Percentiles rank a stretch among this genome's conserved stretches.
Evolutionary conservation across 2,113 vertebrate species (phyloP).

Genomic region (Daboia siamensis): DNA sequence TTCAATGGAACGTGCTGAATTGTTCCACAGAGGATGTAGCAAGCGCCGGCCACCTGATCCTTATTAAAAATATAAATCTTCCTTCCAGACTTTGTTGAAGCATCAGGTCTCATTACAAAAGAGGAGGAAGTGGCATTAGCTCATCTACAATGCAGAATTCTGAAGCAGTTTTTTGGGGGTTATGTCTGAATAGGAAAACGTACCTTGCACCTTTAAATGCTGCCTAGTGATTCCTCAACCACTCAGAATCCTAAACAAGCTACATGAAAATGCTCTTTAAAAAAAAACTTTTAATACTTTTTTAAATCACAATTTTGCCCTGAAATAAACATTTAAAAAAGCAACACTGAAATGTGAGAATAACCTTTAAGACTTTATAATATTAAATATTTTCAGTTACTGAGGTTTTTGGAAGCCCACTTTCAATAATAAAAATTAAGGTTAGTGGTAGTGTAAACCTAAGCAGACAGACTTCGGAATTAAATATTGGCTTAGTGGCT

Average conservation of each 20-base stretch:
- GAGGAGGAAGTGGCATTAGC: slow-evolving; percentile 31
- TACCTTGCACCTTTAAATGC: not conserved
- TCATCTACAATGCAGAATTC: not conserved
- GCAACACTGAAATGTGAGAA: not conserved
- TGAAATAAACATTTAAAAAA: not conserved
- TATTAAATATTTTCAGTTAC: not conserved
- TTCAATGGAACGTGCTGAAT: slow-evolving; percentile 51
- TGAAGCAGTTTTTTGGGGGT: not conserved
- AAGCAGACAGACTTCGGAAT: not conserved
- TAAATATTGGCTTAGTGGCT: not conserved
- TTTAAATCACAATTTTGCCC: not conserved
- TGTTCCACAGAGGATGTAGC: slow-evolving; percentile 44
- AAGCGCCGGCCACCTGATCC: slow-evolving; percentile 28
- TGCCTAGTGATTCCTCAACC: not conserved
- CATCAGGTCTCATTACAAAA: slow-evolving; percentile 35
- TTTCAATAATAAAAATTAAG: not conserved
- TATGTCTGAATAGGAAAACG: not conserved
- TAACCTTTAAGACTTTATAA: not conserved
- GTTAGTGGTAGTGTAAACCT: not conserved
- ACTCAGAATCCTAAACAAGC: not conserved
- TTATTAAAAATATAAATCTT: slow-evolving; percentile 71
- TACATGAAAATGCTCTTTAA: not conserved
- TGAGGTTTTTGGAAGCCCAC: not conserved
- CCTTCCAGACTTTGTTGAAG: slow-evolving; percentile 42
- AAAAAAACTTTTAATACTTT: not conserved